Evolutionary conservation across 2,113 vertebrate species (phyloP), one percentile per base, ranked within the genome.

Genomic region (Brachypodius melanocephalos): DNA sequence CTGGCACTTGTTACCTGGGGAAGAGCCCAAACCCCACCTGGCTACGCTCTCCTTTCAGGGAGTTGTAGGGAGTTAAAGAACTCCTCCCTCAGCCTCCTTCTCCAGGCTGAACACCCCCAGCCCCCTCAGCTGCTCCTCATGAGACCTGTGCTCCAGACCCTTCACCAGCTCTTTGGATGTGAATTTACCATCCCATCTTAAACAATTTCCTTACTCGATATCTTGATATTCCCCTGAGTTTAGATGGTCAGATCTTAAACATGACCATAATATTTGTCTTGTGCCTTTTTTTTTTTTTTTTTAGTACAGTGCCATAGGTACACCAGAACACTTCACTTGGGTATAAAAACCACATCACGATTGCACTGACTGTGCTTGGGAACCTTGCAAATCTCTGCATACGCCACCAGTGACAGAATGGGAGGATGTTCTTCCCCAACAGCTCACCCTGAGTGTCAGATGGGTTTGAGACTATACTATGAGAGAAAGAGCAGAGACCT

Each of bases 41-140:
- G 2, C 11, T 36, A 4, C 45, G 36, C 0, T 26, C 3, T n/a
- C 7, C 11, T 45, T n/a, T 78, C 19, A 34, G 20, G 28, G 9
- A 40, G 17, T 4, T 68, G 17, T 8, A 42, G 14, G 28, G 18
- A 19, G 3, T 1, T 2, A 12, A 25, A 42, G 32, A 61, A 4
- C 6, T 36, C 6, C 19, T 11, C 24, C 24, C 12, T 62, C 6
- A 85, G 13, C 15, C 5, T 46, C 13, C 12, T 65, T 48, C 38
- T 54, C 17, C 28, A 49, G 17, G 0, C 2, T 66, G 14, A 55
- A 43, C 12, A 72, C 3, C 12, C 6, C 9, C 52, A 49, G 12
- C 11, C 55, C 34, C 26, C 15, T 12, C 40, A 45, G 10, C 5
- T 5, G 1, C 4, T 86, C 36, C 58, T 67, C 18, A 5, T 11